These are phyloP conservation scores for Yponomeuta malinellus DNA, from an alignment of 2,888 invertebrate species.

Conservation along the genomic window DNA sequence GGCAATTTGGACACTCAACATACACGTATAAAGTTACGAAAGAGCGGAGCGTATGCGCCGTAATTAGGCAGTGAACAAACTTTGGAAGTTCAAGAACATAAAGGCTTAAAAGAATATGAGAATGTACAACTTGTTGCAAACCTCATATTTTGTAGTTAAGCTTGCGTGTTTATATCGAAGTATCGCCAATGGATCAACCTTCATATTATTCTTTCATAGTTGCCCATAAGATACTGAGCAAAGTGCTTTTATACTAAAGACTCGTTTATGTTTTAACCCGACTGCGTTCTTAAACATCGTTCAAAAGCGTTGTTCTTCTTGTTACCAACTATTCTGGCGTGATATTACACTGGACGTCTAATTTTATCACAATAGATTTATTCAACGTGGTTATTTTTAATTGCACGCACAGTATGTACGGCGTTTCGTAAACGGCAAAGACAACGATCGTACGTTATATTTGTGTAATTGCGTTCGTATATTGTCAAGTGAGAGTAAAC, in stretches of 20 bases:
- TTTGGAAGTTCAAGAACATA: constrained; percentile 1
- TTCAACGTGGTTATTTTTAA: neutral
- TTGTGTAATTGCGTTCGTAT: constrained; percentile 27
- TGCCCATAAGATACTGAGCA: too few species aligned
- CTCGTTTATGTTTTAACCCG: too few species aligned
- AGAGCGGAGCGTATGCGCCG: neutral
- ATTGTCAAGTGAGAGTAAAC: constrained; percentile 51
- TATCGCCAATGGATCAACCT: too few species aligned
- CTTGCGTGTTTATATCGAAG: too few species aligned
- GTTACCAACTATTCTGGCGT: neutral
- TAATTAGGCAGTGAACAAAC: neutral
- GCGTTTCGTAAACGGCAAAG: neutral
- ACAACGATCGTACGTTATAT: constrained; percentile 44
- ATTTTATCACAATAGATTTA: neutral
- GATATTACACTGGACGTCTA: neutral
- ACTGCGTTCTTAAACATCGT: too few species aligned
- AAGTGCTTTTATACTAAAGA: too few species aligned
- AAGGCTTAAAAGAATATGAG: neutral
- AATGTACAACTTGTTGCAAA: too few species aligned
- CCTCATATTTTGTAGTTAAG: too few species aligned
- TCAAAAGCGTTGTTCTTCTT: neutral
- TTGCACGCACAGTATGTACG: neutral
- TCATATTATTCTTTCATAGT: too few species aligned
- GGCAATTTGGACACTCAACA: constrained; percentile 5
- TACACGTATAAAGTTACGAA: neutral